Evolutionary conservation across 2,797 vertebrate genomes (phyloP).

Genomic region (Tachyglossus aculeatus): DNA sequence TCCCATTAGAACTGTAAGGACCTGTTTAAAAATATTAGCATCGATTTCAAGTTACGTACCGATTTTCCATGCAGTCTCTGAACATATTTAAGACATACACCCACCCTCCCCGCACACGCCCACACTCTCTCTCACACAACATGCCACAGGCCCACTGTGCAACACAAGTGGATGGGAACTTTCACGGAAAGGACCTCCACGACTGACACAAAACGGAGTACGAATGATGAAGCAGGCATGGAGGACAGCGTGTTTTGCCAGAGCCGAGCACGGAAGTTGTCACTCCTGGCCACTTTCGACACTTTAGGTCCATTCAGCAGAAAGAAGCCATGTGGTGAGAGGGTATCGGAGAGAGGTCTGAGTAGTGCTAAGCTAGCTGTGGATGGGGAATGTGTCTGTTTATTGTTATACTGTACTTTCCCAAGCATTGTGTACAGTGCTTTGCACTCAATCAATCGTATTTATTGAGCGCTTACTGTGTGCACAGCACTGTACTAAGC

Average conservation of each 20-base stretch:
- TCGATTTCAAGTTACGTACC: no score
- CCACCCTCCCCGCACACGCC: constrained; percentile 37
- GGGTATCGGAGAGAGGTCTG: no score
- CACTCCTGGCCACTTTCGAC: constrained; percentile 63
- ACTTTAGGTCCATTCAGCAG: constrained; percentile 76
- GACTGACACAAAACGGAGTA: constrained; percentile 17
- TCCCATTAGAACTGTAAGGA: no score
- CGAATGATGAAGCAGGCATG: constrained; percentile 60
- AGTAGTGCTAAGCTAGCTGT: no score
- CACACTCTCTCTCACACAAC: neutral
- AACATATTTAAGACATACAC: constrained; percentile 46
- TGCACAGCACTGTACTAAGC: no score
- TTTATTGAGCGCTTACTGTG: no score
- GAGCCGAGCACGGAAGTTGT: constrained; percentile 54
- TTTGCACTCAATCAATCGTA: no score
- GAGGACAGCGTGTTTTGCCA: constrained; percentile 59
- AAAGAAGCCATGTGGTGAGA: constrained; percentile 53
- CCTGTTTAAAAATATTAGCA: no score
- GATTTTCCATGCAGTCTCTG: constrained; percentile 51
- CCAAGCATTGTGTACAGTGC: no score
- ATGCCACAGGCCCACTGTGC: constrained; percentile 61
- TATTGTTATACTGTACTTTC: no score
- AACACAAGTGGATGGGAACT: constrained; percentile 34
- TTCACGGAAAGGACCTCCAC: constrained; percentile 24
- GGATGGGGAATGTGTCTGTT: no score